A percentile compares a stretch with the other conserved stretches of the same genome.
Evolutionary conservation across 2,113 vertebrate genomes (phyloP).

Genomic region (Phyllostomus hastatus): DNA sequence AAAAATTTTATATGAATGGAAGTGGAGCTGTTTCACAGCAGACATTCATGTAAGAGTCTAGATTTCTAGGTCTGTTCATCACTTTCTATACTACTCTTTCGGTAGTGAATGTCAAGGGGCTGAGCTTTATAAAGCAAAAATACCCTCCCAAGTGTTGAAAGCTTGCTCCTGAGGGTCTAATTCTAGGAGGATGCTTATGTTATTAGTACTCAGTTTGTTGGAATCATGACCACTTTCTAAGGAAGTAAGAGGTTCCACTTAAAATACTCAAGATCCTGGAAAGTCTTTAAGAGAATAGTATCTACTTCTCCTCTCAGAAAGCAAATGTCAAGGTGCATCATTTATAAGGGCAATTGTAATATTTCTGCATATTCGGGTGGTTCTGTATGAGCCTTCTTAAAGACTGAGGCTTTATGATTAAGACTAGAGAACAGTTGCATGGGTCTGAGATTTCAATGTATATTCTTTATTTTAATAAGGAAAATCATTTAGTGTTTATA

Average conservation of each 20-base stretch:
- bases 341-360: background rate
- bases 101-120: background rate
- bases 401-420: background rate
- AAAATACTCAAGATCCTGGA: background rate
- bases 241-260: background rate
- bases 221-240: background rate
- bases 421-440: background rate
- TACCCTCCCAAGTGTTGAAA: background rate
- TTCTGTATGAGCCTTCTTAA: background rate
- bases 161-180: background rate
- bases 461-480: background rate
- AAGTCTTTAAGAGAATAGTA: background rate
- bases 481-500: background rate
- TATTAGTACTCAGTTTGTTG: background rate
- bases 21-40: background rate
- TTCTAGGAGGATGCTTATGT: background rate
- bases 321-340: background rate
- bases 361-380: background rate
- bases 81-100: background rate
- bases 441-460: background rate
- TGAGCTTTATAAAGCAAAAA: background rate
- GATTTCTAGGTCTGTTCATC: background rate
- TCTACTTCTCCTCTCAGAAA: background rate
- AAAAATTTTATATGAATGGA: background rate
- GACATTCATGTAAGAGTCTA: background rate